A percentile compares a stretch with the other conserved stretches of the same genome.
phyloP scores from a whole-genome alignment of 2,797 vertebrate species.

The Balearica regulorum region DNA sequence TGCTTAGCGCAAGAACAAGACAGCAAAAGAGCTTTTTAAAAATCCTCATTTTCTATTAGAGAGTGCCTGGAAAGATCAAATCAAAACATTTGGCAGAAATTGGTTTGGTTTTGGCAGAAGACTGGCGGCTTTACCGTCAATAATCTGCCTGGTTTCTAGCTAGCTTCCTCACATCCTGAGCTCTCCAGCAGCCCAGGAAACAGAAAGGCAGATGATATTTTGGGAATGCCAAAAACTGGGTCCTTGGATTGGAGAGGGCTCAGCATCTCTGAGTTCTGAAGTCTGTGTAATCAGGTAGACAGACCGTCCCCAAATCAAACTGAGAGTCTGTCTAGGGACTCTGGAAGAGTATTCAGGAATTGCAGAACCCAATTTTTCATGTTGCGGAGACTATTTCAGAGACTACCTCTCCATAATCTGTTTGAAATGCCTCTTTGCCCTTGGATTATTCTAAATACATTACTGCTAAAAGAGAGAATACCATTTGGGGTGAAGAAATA shows the following conservation, averaged over 20 bases:
- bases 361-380: background rate
- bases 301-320: background rate
- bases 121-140: background rate
- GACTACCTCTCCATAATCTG: background rate
- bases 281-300: background rate
- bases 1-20: background rate
- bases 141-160: conserved; percentile 7
- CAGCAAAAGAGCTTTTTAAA: background rate
- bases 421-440: background rate
- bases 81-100: conserved; percentile 31
- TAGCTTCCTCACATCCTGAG: background rate
- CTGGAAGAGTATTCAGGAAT: background rate
- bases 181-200: background rate
- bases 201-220: background rate
- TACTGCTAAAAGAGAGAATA: background rate
- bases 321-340: background rate
- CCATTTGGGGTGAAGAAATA: background rate
- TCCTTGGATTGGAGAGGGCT: background rate
- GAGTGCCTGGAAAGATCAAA: background rate
- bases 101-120: conserved; percentile 15
- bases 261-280: background rate
- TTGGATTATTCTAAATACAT: background rate
- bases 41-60: background rate
- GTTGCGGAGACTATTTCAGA: background rate
- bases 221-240: background rate